Percentiles rank a stretch among this genome's conserved stretches.
Evolutionary conservation across 2,797 vertebrate species (phyloP).

Genomic region (Menidia menidia): DNA sequence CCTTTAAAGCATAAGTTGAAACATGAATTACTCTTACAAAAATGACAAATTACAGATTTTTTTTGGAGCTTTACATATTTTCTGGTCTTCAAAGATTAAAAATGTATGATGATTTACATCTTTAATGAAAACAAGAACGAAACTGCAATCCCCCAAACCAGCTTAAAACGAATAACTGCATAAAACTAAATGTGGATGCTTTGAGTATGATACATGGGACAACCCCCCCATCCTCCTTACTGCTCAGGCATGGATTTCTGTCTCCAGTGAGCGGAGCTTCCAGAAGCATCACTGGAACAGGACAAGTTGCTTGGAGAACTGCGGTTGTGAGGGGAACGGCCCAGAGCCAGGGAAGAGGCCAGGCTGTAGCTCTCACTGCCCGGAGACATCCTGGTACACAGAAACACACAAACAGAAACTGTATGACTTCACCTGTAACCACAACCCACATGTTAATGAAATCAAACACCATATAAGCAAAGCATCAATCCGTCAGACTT

Average conservation of each 20-base stretch:
- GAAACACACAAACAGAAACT: constrained; percentile 15
- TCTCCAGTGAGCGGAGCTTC: constrained; percentile 88
- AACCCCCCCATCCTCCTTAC: constrained; percentile 78
- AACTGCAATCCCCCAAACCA: neutral
- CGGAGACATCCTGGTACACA: constrained; percentile 89
- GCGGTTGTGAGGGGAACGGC: constrained; percentile 92
- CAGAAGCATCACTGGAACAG: constrained; percentile 93
- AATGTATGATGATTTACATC: neutral
- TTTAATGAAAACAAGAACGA: constrained; percentile 8
- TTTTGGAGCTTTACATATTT: neutral
- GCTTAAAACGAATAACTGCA: neutral
- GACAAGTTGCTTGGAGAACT: constrained; percentile 98
- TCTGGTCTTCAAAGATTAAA: constrained; percentile 19
- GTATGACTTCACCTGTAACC: constrained; percentile 2
- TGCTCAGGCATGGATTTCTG: constrained; percentile 99
- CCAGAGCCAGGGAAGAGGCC: constrained; percentile 91
- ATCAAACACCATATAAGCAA: constrained; percentile 10
- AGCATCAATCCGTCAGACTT: constrained; percentile 29
- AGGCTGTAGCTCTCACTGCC: constrained; percentile 94
- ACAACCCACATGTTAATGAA: constrained; percentile 2
- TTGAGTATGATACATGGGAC: constrained; percentile 6
- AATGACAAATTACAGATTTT: neutral
- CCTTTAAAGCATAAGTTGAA: neutral
- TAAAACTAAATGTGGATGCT: neutral
- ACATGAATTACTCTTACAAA: neutral